phyloP scores from a whole-genome alignment of 2,113 vertebrate species.

The Pontoporia blainvillei region DNA sequence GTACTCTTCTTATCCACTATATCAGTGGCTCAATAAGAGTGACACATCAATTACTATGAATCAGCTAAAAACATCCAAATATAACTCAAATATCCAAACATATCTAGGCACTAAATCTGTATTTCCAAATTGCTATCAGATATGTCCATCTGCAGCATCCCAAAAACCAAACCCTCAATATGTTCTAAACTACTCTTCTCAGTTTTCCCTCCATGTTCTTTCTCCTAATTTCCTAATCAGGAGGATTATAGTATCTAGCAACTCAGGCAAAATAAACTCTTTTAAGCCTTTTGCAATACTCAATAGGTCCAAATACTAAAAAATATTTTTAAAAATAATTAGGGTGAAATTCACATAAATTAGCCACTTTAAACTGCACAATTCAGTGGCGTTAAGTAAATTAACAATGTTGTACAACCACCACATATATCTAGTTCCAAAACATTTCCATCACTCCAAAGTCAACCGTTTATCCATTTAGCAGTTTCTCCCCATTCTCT shows the following conservation, averaged over 20 bases:
- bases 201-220: neutral
- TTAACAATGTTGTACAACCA: neutral
- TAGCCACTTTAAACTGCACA: neutral
- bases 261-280: neutral
- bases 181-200: neutral
- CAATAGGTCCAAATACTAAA: neutral
- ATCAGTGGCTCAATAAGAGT: neutral
- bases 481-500: neutral
- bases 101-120: neutral
- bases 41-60: neutral
- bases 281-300: neutral
- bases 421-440: neutral
- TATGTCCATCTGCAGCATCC: neutral
- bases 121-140: neutral
- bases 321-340: neutral
- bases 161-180: neutral
- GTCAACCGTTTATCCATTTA: neutral
- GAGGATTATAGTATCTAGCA: neutral
- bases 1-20: neutral
- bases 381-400: neutral
- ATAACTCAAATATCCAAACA: neutral
- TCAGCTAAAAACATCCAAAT: neutral
- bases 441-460: neutral
- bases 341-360: neutral
- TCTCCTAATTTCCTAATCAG: neutral